These are phyloP conservation scores for Pipistrellus kuhlii DNA, from an alignment of 2,797 vertebrate species.

Conservation along the genomic window DNA sequence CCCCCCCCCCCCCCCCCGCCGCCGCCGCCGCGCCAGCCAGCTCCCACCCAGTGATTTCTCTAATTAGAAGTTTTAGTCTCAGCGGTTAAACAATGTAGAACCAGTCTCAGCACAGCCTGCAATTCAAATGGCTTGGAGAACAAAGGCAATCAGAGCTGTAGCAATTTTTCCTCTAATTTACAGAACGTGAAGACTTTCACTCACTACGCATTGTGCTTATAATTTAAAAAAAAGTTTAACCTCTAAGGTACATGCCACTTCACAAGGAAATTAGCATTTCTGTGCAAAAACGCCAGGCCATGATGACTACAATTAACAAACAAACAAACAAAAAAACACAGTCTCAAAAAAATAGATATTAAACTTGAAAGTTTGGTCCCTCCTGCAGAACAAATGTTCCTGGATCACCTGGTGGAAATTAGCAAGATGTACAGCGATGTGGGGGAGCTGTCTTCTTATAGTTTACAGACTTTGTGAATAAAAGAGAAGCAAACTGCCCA, in stretches of 20 bases:
- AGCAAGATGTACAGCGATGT: not conserved
- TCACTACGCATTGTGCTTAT: not conserved
- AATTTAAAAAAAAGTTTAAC: not conserved
- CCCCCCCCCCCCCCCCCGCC: not conserved
- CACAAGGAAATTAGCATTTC: conserved; percentile 40
- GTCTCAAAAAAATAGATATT: rapidly evolving
- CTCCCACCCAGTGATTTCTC: conserved; percentile 80
- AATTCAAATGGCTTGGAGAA: conserved; percentile 68
- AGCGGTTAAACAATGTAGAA: conserved; percentile 73
- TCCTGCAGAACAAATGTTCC: conserved; percentile 1
- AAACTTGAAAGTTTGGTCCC: not conserved
- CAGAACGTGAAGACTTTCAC: conserved; percentile 67
- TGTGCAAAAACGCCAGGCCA: conserved; percentile 27
- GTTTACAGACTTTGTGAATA: not conserved
- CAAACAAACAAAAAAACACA: not conserved
- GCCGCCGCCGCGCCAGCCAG: conserved; percentile 41
- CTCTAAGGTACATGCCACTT: conserved; percentile 27
- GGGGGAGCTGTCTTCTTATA: not conserved
- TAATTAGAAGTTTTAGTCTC: conserved; percentile 84
- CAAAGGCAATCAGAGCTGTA: conserved; percentile 64
- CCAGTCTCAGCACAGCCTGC: conserved; percentile 78
- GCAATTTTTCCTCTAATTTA: conserved; percentile 75
- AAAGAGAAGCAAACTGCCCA: conserved; percentile 9
- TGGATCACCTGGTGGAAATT: not conserved
- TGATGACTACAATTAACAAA: conserved; percentile 18